Percentiles rank a stretch among this genome's conserved stretches.
phyloP scores from a whole-genome alignment of 2,113 vertebrate species.

The Amphiprion percula region DNA sequence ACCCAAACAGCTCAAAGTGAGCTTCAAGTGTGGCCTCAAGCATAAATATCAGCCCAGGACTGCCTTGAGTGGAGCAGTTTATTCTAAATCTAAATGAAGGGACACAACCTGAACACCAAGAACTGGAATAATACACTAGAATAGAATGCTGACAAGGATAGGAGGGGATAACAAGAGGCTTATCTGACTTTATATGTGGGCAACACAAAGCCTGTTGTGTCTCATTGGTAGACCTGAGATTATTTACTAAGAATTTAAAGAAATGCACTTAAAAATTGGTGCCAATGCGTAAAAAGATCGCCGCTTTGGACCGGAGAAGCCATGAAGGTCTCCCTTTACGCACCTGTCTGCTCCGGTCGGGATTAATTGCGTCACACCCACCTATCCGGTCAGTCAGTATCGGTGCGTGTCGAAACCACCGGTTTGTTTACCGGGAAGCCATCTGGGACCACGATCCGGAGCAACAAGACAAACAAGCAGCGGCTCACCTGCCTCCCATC shows the following conservation, averaged over 20 bases:
- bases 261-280: neutral
- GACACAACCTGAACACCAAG: neutral
- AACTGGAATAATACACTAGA: neutral
- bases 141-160: neutral
- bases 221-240: neutral
- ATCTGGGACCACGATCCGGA: constrained; percentile 15
- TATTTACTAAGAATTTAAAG: constrained; percentile 8
- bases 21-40: constrained; percentile 4
- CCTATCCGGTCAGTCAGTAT: constrained; percentile 80
- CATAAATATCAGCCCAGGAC: constrained; percentile 15
- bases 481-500: constrained; percentile 40
- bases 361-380: constrained; percentile 80
- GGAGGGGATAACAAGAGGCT: neutral
- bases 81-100: neutral
- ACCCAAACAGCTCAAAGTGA: constrained; percentile 33
- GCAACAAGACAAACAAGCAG: constrained; percentile 42
- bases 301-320: neutral
- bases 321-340: neutral
- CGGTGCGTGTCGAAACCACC: constrained; percentile 81
- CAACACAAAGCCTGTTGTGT: neutral
- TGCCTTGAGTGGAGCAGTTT: neutral
- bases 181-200: neutral
- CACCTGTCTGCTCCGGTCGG: constrained; percentile 56
- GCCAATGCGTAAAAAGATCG: no score
- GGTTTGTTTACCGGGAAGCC: constrained; percentile 46